Evolutionary conservation across 2,797 vertebrate genomes (phyloP).

Genomic region (Malacoctenus gilli): DNA sequence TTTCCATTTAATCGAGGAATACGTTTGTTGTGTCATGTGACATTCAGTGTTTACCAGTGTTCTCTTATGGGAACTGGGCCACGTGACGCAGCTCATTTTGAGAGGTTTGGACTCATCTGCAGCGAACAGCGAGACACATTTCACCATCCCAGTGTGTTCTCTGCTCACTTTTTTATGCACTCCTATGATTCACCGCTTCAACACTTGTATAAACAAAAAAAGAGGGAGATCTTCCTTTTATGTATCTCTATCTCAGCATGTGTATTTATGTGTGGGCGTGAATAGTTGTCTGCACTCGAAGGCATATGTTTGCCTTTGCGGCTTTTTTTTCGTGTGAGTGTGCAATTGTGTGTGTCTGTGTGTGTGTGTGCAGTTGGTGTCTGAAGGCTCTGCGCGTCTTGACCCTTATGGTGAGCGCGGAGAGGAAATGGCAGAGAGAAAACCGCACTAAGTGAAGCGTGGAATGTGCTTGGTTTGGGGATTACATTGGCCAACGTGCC

Average conservation of each 20-base stretch:
- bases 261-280: conserved; percentile 64
- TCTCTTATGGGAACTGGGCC: conserved; percentile 17
- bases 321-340: conserved; percentile 23
- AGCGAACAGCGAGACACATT: conserved; percentile 27
- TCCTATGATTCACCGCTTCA: conserved; percentile 50
- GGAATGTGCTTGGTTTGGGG: conserved; percentile 64
- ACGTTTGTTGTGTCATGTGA: not conserved
- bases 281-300: conserved; percentile 44
- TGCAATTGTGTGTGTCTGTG: conserved; percentile 36
- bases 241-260: conserved; percentile 39
- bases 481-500: conserved; percentile 54
- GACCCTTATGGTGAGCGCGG: conserved; percentile 45
- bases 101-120: conserved; percentile 21
- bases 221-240: conserved; percentile 27
- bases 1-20: too few species aligned
- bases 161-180: conserved; percentile 17
- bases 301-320: conserved; percentile 25
- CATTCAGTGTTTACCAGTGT: not conserved
- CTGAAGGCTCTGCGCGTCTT: conserved; percentile 36
- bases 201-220: conserved; percentile 38
- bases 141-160: not conserved
- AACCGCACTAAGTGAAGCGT: conserved; percentile 49
- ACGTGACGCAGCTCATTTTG: conserved; percentile 5
- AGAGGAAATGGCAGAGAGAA: conserved; percentile 46
- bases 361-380: conserved; percentile 20